Evolutionary conservation across 1,140 invertebrate genomes (phyloP), one percentile per base, ranked within the genome.

Genomic region (Steinernema feltiae): DNA sequence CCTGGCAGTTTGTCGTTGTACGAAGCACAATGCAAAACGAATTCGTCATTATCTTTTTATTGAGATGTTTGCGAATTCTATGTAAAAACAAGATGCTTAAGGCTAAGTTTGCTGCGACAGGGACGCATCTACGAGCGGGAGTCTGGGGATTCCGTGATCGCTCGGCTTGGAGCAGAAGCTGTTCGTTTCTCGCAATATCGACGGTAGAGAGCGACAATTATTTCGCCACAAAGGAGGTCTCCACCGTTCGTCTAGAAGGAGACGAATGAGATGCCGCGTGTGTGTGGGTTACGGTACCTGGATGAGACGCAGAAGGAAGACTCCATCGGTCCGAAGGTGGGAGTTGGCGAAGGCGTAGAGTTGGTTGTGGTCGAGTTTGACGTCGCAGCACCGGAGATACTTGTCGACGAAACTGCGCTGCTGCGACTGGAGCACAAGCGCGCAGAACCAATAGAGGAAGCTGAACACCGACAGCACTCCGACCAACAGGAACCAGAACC

Each of bases 311-410:
- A 88, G 35, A 18, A 88, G 69, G 73, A 87, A 87, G 1, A 87
- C 78, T 3, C 87, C 87, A 70, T 87, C 87, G 7, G 83, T 72
- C 21, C 85, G 75, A 18, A 87, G 82, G 79, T 88, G 89, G 18
- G 79, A 31, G 15, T 74, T 32, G 18, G 82, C 78, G 48, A 85
- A 86, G n/a, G 63, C 69, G 70, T 79, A 63, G 21, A 85, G 69
- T 1, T 77, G 30, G 3, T 71, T 48, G 1, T 73, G 48, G 41
- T 85, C 84, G 46, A 72, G 32, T 71, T 35, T n/a, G 24, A 30
- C 7, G 71, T 74, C 18, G 83, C 81, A 73, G 72, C 73, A 3
- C 53, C 69, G 29, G 31, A 27, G 30, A 83, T 80, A 83, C 71
- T 84, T 84, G 30, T 46, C 31, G 41, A 85, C 75, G 48, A 81